phyloP scores from a whole-genome alignment of 1,140 invertebrate species.

The Plutomurus gul region DNA sequence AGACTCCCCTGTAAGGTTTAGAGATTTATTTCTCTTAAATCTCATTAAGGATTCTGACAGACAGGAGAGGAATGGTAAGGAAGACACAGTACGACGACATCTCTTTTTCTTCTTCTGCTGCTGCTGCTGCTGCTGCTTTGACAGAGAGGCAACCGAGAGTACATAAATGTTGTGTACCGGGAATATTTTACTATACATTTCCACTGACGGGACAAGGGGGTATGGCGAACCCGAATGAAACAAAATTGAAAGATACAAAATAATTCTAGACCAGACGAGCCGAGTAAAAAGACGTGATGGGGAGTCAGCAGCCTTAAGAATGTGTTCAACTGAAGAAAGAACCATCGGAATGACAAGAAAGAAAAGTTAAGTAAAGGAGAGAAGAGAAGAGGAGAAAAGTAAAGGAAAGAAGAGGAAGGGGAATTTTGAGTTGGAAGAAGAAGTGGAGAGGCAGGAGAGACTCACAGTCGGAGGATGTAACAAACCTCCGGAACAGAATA shows the following conservation, averaged over 20 bases:
- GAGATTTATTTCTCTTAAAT: constrained; percentile 47
- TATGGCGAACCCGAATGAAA: background rate
- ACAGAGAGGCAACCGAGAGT: background rate
- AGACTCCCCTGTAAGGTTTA: background rate
- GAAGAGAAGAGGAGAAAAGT: background rate
- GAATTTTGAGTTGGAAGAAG: constrained; percentile 31
- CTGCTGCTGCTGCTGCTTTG: background rate
- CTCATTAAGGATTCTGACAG: constrained; percentile 46
- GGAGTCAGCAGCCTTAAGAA: background rate
- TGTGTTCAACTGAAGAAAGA: no score
- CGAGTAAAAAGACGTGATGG: background rate
- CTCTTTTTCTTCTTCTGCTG: background rate
- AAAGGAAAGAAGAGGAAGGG: background rate
- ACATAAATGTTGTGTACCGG: no score
- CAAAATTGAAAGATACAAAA: constrained; percentile 22
- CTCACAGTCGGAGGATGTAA: constrained; percentile 25
- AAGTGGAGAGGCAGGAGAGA: constrained; percentile 20
- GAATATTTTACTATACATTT: no score
- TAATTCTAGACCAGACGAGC: background rate
- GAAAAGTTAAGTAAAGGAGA: constrained; percentile 6
- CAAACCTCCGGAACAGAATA: constrained; percentile 25
- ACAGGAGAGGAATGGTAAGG: constrained; percentile 19
- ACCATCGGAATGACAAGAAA: constrained; percentile 16
- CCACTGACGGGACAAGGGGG: background rate
- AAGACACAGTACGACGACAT: constrained; percentile 23